A percentile compares a stretch with the other conserved stretches of the same genome.
Conservation (phyloP, 2,797 vertebrate genomes). For the Halcyon smyrnensis region DNA sequence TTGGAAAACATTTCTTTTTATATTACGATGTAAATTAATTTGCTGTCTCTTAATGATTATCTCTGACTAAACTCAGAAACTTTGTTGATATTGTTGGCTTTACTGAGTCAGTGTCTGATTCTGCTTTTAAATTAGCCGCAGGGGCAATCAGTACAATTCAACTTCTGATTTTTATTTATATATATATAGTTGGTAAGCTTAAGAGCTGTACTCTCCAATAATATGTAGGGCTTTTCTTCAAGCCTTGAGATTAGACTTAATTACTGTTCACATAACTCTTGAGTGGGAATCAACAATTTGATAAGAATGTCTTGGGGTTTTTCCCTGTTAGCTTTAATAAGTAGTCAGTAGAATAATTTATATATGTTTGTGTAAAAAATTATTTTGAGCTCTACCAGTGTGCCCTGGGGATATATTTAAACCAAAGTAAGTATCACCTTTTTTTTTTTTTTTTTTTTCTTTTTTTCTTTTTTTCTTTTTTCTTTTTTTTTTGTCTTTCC, state of each 20-base stretch:
- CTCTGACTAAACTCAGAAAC: neutral
- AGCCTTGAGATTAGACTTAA: neutral
- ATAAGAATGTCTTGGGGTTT: neutral
- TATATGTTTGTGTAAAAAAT: neutral
- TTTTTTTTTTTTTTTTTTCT: neutral
- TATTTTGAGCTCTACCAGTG: neutral
- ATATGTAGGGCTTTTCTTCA: neutral
- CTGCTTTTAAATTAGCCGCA: neutral
- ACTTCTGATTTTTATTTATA: neutral
- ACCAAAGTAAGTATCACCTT: neutral
- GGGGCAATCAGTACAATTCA: neutral
- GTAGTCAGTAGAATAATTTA: neutral
- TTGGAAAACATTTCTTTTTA: slow-evolving; percentile 36
- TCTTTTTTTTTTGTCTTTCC: neutral
- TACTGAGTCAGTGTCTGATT: neutral
- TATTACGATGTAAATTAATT: slow-evolving; percentile 13
- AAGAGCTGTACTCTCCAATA: neutral
- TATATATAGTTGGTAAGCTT: neutral
- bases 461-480: neutral
- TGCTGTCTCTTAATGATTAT: slow-evolving; percentile 14
- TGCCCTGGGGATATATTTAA: neutral
- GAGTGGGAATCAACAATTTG: neutral
- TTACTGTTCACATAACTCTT: neutral
- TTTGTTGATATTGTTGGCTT: neutral
- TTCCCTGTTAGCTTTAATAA: neutral